These are phyloP conservation scores for Omphaloscelis lunosa DNA, from an alignment of 2,888 invertebrate genomes.

Conservation along the genomic window DNA sequence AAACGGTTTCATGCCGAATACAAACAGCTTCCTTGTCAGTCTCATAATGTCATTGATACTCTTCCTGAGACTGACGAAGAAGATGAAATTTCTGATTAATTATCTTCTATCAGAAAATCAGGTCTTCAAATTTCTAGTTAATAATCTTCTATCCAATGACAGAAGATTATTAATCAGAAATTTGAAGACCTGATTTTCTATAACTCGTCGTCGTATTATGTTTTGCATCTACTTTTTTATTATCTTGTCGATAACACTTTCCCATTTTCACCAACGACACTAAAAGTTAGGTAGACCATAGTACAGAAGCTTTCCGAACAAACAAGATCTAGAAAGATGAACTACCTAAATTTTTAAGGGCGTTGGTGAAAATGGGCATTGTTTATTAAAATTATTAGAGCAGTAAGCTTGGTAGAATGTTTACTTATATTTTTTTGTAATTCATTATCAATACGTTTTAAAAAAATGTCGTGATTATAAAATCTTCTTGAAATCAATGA, in stretches of 20 bases:
- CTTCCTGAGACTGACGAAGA: conserved; percentile 27
- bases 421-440: conserved; percentile 25
- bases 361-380: conserved; percentile 22
- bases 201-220: conserved; percentile 18
- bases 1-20: conserved; percentile 29
- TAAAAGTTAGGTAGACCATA: conserved; percentile 22
- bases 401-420: conserved; percentile 27
- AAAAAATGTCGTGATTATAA: conserved; percentile 21
- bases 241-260: conserved; percentile 20
- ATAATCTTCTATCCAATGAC: conserved; percentile 22
- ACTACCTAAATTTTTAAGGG: conserved; percentile 19
- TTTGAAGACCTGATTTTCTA: conserved; percentile 23
- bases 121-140: conserved; percentile 17
- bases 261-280: conserved; percentile 23
- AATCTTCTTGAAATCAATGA: conserved; percentile 16
- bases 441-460: conserved; percentile 22
- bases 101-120: conserved; percentile 25
- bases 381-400: conserved; percentile 26
- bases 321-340: conserved; percentile 18
- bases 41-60: conserved; percentile 16
- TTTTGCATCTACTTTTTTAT: conserved; percentile 18
- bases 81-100: conserved; percentile 21
- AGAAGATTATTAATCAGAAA: conserved; percentile 18
- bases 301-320: conserved; percentile 24
- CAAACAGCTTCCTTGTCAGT: conserved; percentile 18